Evolutionary conservation across 2,888 invertebrate genomes (phyloP), one percentile per base, ranked within the genome.

Genomic region (Nasonovia ribisnigri): DNA sequence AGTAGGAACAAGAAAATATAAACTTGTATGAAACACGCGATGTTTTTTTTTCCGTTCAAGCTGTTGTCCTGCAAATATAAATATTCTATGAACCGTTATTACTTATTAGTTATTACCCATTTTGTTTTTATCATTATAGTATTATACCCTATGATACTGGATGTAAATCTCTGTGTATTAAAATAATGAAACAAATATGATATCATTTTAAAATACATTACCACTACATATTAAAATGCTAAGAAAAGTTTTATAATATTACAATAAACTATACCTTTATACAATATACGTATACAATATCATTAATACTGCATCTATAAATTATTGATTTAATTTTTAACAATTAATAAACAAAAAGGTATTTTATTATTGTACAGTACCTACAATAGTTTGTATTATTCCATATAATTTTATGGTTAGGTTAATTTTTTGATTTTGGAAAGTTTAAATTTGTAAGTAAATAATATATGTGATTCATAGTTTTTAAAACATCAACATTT

Each of bases 11-110:
- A 88, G 42, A 46, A 86, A 43, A 43, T 51, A 42, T 42, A 54
- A 54, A 88, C 54, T 54, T 42, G 54, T 54, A 54, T 11, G 16
- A 88, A 57, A 88, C 88, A 88, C 42, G 88, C 88, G 42, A 67
- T 67, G n/a, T 67, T 67, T 16, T 67, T 16, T 67, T 67, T 67
- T n/a, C 10, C 16, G 16, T 67, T 67, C 16, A 67, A 67, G n/a
- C 67, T 67, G 67, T 67, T 67, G 67, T 67, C 13, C 67, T 67
- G 67, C 1, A 67, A 67, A 67, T 67, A 67, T 67, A 67, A 67
- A 67, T 67, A 67, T 67, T 88, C 26, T 54, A 54, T 36, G 88
- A 88, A 54, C 42, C 42, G 26, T 54, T 54, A 88, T n/a, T n/a
- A n/a, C n/a, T n/a, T n/a, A n/a, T n/a, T n/a, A n/a, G n/a, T n/a